phyloP scores from a whole-genome alignment of 2,113 vertebrate genomes.

The Microcebus murinus region DNA sequence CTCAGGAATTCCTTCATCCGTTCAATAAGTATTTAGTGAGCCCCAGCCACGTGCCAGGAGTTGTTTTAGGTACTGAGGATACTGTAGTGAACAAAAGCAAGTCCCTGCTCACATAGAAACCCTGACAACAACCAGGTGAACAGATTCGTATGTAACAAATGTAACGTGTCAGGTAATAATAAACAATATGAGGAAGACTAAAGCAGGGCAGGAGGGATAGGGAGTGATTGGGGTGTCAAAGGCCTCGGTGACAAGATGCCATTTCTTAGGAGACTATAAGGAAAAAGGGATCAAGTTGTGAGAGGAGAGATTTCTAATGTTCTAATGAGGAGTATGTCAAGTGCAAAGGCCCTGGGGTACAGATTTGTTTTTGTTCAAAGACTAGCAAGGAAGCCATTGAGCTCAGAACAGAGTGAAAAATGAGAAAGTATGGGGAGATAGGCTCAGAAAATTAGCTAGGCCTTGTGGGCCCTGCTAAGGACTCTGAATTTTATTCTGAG shows the following conservation, averaged over 20 bases:
- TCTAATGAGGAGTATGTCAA: neutral
- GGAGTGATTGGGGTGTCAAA: neutral
- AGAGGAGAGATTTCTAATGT: neutral
- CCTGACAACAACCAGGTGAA: neutral
- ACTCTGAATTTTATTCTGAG: neutral
- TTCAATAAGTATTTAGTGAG: slow-evolving; percentile 30
- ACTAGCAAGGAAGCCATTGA: neutral
- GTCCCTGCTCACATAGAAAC: neutral
- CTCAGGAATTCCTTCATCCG: neutral
- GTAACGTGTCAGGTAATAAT: neutral
- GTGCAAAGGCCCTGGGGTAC: neutral
- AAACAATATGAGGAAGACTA: neutral
- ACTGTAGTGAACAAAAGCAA: neutral
- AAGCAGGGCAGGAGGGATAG: neutral
- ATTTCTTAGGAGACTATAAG: neutral
- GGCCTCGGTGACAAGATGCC: neutral
- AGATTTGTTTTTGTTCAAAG: neutral
- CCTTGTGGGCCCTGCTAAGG: neutral
- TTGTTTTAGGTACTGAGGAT: neutral
- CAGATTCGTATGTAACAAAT: neutral
- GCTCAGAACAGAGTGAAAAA: neutral
- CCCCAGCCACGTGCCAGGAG: neutral
- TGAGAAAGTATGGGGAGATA: neutral
- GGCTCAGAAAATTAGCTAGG: neutral
- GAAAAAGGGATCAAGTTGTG: neutral